These are phyloP conservation scores for Drosophila arawakana DNA, from an alignment of 1,140 invertebrate genomes.

Conservation along the genomic window DNA sequence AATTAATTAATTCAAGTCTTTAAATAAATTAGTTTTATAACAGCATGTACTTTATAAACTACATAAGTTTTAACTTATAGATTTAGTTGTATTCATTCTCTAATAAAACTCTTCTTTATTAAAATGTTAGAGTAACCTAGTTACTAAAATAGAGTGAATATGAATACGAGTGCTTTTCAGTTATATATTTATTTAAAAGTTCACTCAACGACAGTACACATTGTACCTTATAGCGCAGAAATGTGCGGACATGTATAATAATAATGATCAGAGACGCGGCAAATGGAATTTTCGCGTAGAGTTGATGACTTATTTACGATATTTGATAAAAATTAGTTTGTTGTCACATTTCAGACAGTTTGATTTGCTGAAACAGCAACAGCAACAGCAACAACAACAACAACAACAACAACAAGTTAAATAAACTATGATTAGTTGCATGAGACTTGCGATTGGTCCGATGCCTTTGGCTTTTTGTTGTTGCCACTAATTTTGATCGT, in stretches of 20 bases:
- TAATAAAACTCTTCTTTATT: too few relatives aligned
- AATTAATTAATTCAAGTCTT: too few relatives aligned
- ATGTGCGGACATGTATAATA: not conserved
- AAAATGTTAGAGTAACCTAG: too few relatives aligned
- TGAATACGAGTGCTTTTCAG: too few relatives aligned
- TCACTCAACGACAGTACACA: not conserved
- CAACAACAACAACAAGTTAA: conserved; percentile 40
- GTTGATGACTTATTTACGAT: conserved; percentile 69
- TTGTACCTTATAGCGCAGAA: conserved; percentile 23
- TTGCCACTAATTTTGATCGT: conserved; percentile 68
- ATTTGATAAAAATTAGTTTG: conserved; percentile 60
- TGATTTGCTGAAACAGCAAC: conserved; percentile 30
- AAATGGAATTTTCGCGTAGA: conserved; percentile 24
- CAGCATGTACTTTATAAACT: too few relatives aligned
- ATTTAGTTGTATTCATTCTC: too few relatives aligned
- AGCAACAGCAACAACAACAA: conserved; percentile 28
- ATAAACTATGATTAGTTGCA: conserved; percentile 77
- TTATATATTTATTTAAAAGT: not conserved
- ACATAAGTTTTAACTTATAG: too few relatives aligned
- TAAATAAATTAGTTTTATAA: too few relatives aligned
- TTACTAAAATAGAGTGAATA: too few relatives aligned
- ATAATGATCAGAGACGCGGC: not conserved
- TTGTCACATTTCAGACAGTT: conserved; percentile 41
- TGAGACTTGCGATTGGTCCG: conserved; percentile 38
- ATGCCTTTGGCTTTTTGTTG: conserved; percentile 24